A percentile compares a stretch with the other conserved stretches of the same genome.
Evolutionary conservation across 2,888 invertebrate genomes (phyloP).

Genomic region (Acanthacorydalis orientalis): DNA sequence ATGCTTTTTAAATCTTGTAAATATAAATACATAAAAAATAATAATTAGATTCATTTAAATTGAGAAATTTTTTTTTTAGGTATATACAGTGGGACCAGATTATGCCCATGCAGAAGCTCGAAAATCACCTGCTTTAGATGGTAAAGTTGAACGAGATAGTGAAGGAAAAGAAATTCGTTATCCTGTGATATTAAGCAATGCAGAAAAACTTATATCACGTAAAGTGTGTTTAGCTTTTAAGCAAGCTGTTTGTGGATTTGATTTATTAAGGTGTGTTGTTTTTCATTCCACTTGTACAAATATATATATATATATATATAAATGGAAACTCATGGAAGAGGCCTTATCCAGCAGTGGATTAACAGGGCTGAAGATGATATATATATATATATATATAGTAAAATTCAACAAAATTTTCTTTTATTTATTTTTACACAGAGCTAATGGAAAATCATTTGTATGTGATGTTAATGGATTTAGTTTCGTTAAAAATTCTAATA

Average conservation of each 20-base stretch:
- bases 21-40: too few relatives aligned
- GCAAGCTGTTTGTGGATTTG: slow-evolving; percentile 99
- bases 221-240: slow-evolving; percentile 93
- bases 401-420: neutral
- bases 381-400: neutral
- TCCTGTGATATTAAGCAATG: slow-evolving; percentile 93
- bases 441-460: slow-evolving; percentile 96
- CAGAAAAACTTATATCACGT: slow-evolving; percentile 93
- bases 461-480: slow-evolving; percentile 99
- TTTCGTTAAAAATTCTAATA: slow-evolving; percentile 98
- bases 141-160: slow-evolving; percentile 94
- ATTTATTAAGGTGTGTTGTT: slow-evolving; percentile 68
- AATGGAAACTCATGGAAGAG: too few relatives aligned
- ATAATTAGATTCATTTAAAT: too few relatives aligned
- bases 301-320: too few relatives aligned
- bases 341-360: too few relatives aligned
- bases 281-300: too few relatives aligned
- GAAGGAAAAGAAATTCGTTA: slow-evolving; percentile 98
- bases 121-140: slow-evolving; percentile 95
- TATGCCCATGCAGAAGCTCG: slow-evolving; percentile 99
- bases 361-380: too few relatives aligned
- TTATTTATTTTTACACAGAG: slow-evolving; percentile 34
- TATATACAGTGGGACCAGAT: slow-evolving; percentile 98
- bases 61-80: slow-evolving; percentile 40
- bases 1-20: too few relatives aligned